Evolutionary conservation across 2,113 vertebrate genomes (phyloP), one percentile per base, ranked within the genome.

Genomic region (Epinephelus cyanopodus): DNA sequence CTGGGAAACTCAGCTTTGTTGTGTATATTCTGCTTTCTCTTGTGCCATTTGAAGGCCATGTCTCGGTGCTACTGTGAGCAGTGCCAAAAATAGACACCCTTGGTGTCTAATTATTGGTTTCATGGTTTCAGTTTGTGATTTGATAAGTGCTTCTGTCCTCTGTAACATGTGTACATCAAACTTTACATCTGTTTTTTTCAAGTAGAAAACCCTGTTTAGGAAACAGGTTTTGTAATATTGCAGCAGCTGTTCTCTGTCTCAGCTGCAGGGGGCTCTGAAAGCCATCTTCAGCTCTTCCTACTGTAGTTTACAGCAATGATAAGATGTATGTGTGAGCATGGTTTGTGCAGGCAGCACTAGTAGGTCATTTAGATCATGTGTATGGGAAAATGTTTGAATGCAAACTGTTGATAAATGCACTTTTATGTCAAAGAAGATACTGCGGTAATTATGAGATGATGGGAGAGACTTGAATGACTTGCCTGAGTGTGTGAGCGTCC

Each of bases 1-100:
- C 70, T 84, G 85, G 80, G 50, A 79, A 80, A 62, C 11, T 67
- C 78, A 64, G 82, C 82, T 72, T 47, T 71, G 69, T 72, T 89
- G 63, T 89, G 53, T 65, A 66, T 84, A 74, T 74, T 71, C 71
- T 80, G 78, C 77, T 88, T 80, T 85, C 77, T 89, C 83, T 67
- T 76, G 86, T 84, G 85, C 85, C 89, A 81, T 83, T 74, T 81
- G 53, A 90, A 87, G 85, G 86, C 90, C 79, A 84, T 84, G 87
- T 89, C 72, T 82, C 21, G 92, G 91, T 94, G 92, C 93, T 93
- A 93, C 86, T 77, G 83, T 89, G 72, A 85, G 71, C 89, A 78
- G 58, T 84, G 87, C 87, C 86, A 90, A 80, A 83, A 84, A 45
- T 58, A 68, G 81, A 87, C 79, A 42, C 13, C 47, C n/a, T 63